Evolutionary conservation across 92 coral and sea anemone species (phyloP).

Genomic region (Umimayanthus kanabou): DNA sequence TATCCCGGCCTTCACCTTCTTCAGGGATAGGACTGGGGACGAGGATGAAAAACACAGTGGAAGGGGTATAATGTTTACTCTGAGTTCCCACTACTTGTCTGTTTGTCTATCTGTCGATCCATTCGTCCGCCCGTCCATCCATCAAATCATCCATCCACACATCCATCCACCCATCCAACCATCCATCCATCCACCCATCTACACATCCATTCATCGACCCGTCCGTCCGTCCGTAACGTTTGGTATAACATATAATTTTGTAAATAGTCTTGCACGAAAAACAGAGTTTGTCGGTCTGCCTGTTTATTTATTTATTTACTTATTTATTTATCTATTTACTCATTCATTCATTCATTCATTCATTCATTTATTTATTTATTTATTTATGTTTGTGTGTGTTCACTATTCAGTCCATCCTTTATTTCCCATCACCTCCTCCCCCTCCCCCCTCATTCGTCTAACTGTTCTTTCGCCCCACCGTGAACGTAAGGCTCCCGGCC

Average conservation of each 20-base stretch:
- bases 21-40: slow-evolving; percentile 87
- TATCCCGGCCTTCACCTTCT: slow-evolving; percentile 91
- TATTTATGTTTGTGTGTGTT: background rate
- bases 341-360: too few relatives aligned
- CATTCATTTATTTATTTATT: too few relatives aligned
- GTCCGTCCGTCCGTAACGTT: too few relatives aligned
- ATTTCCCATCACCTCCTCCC: background rate
- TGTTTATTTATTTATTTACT: too few relatives aligned
- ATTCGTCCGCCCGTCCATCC: background rate
- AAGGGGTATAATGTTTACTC: slow-evolving; percentile 58
- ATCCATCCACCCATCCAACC: too few relatives aligned
- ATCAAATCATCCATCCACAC: too few relatives aligned
- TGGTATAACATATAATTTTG: too few relatives aligned
- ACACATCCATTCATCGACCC: too few relatives aligned
- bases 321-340: too few relatives aligned
- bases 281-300: too few relatives aligned
- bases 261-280: too few relatives aligned
- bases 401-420: background rate
- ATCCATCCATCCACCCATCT: too few relatives aligned
- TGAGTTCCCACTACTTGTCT: background rate
- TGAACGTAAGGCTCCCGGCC: slow-evolving; percentile 74
- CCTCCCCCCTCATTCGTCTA: background rate
- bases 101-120: background rate
- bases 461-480: background rate
- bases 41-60: slow-evolving; percentile 87